These are phyloP conservation scores for Cryptotermes secundus DNA, from an alignment of 1,140 invertebrate genomes.

Conservation along the genomic window DNA sequence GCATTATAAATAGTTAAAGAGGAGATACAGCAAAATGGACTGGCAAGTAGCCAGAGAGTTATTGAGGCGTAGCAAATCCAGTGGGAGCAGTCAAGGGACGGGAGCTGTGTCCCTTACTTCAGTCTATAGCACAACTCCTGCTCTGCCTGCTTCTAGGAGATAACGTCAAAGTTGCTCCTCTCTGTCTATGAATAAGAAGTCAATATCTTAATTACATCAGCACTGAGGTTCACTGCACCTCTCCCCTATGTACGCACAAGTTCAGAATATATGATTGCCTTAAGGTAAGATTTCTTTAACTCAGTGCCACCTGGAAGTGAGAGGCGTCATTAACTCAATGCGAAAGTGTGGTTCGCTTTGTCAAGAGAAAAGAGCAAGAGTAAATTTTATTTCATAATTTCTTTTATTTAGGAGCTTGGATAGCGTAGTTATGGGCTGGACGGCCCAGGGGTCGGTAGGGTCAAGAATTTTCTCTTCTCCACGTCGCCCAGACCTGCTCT, in stretches of 20 bases:
- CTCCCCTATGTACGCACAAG: neutral
- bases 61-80: neutral
- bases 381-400: neutral
- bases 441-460: too few relatives aligned
- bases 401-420: too few relatives aligned
- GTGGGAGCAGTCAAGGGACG: neutral
- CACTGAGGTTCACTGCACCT: neutral
- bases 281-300: neutral
- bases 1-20: neutral
- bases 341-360: neutral
- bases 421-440: too few relatives aligned
- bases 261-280: neutral
- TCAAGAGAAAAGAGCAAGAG: neutral
- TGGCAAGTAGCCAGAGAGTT: constrained; percentile 7
- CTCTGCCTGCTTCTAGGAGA: neutral
- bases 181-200: neutral
- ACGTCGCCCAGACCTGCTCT: too few relatives aligned
- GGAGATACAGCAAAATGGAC: neutral
- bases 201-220: constrained; percentile 20
- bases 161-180: neutral
- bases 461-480: too few relatives aligned
- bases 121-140: neutral
- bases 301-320: neutral
- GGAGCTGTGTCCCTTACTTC: neutral
- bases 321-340: neutral